A percentile compares a stretch with the other conserved stretches of the same genome.
Evolutionary conservation across 2,113 vertebrate species (phyloP).

Genomic region (Vulpes lagopus): DNA sequence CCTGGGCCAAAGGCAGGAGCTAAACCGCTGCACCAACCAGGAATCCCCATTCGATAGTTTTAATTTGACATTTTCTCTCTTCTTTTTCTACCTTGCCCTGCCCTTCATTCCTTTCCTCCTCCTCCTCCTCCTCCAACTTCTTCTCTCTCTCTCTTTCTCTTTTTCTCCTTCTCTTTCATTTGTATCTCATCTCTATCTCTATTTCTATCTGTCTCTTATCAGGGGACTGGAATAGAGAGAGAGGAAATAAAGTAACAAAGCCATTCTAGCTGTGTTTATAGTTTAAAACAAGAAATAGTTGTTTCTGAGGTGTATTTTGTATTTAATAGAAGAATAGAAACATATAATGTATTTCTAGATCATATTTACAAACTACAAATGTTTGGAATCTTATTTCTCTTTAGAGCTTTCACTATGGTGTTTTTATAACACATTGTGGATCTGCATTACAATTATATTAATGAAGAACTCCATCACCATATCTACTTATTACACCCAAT

Average conservation of each 20-base stretch:
- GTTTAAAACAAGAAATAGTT: slow-evolving; percentile 59
- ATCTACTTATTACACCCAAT: slow-evolving; percentile 86
- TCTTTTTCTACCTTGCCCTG: background rate
- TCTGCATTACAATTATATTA: slow-evolving; percentile 82
- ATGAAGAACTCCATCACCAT: slow-evolving; percentile 79
- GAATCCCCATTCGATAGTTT: background rate
- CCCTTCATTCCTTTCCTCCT: background rate
- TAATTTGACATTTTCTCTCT: background rate
- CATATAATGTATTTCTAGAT: slow-evolving; percentile 35
- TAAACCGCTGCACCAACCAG: no score
- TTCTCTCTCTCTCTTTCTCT: background rate
- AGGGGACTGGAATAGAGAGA: background rate
- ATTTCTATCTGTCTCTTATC: background rate
- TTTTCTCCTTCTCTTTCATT: background rate
- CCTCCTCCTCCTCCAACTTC: no score
- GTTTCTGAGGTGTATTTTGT: slow-evolving; percentile 44
- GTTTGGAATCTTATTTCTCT: slow-evolving; percentile 61
- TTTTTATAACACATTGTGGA: slow-evolving; percentile 77
- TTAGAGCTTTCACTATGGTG: slow-evolving; percentile 59
- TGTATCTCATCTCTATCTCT: background rate
- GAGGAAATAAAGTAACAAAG: background rate
- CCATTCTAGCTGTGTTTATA: background rate
- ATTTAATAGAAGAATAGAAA: background rate
- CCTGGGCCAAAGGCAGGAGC: no score
- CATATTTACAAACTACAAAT: slow-evolving; percentile 66